Conservation (phyloP, 1,140 invertebrate genomes). For the Augochlora pura region DNA sequence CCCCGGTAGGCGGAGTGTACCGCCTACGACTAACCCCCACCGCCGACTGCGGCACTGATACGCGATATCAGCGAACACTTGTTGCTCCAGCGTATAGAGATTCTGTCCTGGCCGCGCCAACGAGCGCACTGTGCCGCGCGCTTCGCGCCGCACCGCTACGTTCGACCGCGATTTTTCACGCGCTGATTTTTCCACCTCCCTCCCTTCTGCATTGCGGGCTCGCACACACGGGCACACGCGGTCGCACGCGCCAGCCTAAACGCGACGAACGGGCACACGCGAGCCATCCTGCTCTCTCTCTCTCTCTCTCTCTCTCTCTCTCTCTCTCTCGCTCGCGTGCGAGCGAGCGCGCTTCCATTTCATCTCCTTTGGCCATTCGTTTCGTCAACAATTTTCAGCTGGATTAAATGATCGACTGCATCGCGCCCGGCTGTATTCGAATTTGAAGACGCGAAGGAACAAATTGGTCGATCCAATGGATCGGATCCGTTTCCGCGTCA, state of each 20-base stretch:
- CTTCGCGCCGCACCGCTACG: constrained; percentile 12
- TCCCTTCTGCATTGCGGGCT: not conserved
- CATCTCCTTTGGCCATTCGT: not conserved
- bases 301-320: no score
- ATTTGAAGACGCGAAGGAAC: constrained; percentile 3
- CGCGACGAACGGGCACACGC: no score
- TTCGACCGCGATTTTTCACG: constrained; percentile 57
- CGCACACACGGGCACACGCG: not conserved
- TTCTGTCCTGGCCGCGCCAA: constrained; percentile 28
- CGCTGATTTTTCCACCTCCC: constrained; percentile 56
- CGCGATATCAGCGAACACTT: constrained; percentile 80
- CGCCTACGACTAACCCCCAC: constrained; percentile 64
- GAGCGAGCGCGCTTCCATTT: no score
- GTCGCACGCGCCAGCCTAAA: no score
- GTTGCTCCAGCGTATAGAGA: constrained; percentile 70
- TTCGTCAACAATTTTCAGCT: not conserved
- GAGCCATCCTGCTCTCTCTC: no score
- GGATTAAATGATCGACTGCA: constrained; percentile 13
- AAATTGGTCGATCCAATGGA: not conserved
- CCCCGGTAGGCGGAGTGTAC: constrained; percentile 70
- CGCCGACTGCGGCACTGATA: constrained; percentile 69
- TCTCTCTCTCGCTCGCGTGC: no score
- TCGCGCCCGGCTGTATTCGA: not conserved
- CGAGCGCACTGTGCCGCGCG: constrained; percentile 8
- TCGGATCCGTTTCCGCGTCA: no score